A percentile compares a stretch with the other conserved stretches of the same genome.
Conservation (phyloP, 1,140 invertebrate species). For the Drosophila leontia region DNA sequence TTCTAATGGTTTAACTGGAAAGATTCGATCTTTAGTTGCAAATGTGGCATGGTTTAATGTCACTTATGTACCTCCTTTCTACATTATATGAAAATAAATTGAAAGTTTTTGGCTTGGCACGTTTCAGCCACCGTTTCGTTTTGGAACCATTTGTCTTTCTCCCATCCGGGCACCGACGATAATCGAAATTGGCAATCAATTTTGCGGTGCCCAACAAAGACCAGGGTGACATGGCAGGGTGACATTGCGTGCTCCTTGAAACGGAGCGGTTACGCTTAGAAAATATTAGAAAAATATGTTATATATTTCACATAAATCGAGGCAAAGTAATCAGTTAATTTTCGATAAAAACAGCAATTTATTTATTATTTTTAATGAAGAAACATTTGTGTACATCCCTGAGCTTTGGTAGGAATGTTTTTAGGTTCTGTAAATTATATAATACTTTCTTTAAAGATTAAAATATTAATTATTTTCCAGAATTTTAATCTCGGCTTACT, state of each 20-base stretch:
- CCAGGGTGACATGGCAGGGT: constrained; percentile 7
- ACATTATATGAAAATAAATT: neutral
- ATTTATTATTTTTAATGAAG: neutral
- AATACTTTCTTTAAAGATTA: too few relatives aligned
- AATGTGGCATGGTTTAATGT: constrained; percentile 13
- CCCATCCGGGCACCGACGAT: constrained; percentile 23
- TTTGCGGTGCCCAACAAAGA: constrained; percentile 38
- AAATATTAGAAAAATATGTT: neutral
- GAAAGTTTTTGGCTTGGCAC: constrained; percentile 1
- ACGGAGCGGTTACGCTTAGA: neutral
- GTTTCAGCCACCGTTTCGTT: neutral
- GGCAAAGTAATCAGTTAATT: neutral
- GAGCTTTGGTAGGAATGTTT: too few relatives aligned
- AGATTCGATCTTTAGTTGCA: constrained; percentile 10
- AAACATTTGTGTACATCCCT: neutral
- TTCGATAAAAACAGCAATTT: neutral
- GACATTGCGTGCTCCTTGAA: constrained; percentile 25
- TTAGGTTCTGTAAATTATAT: too few relatives aligned
- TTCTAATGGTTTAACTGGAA: constrained; percentile 10
- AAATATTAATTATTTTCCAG: too few relatives aligned
- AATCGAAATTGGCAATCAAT: constrained; percentile 59
- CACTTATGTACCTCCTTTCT: constrained; percentile 21
- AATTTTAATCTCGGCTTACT: too few relatives aligned
- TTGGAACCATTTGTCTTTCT: constrained; percentile 23
- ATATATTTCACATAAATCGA: neutral